Base-by-base conservation (phyloP, 2,113 vertebrate genomes). In the Apaloderma vittatum region DNA sequence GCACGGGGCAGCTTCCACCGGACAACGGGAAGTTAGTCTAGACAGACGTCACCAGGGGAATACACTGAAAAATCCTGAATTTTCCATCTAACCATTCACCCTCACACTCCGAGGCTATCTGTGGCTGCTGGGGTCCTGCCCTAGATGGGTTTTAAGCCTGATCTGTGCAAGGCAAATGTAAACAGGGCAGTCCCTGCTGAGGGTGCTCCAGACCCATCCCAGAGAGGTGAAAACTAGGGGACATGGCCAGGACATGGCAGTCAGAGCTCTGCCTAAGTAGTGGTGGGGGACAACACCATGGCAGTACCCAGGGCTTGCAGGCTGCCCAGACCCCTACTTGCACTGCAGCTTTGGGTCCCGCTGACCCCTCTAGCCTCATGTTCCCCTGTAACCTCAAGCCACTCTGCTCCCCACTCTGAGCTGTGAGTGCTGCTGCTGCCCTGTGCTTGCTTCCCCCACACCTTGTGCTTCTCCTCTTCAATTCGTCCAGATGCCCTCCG, bases 111-210 rank as follows among this genome's bases (percentile, higher is more conserved):
- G 0, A 32, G 24, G 62, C 62, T 71, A 58, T n/a, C 22, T 21
- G 45, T 0, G 1, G 34, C 83, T 73, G 45, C 52, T 16, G 45
- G 26, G 24, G n/a, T 81, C 36, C 8, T 9, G n/a, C 34, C 48
- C 15, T 15, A 3, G 55, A 8, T 27, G 77, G 3, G 11, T 40
- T 61, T 27, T 51, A 24, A 66, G 18, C 29, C 54, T 40, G 23
- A 12, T 19, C 15, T 22, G 26, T 8, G 10, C 8, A 2, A 45
- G 59, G 14, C 16, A n/a, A 6, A 22, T 11, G 46, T 18, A 36
- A 26, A 59, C 0, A 0, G 36, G 21, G 27, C 5, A 0, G 0
- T 57, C 34, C 8, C 34, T 43, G 72, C 8, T 68, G 59, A 17
- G 2, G 3, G 54, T 37, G 75, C 26, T 43, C 48, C 15, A 23